Evolutionary conservation across 2,888 invertebrate genomes (phyloP), one percentile per base, ranked within the genome.

Genomic region (Tryphoninae sp.): DNA sequence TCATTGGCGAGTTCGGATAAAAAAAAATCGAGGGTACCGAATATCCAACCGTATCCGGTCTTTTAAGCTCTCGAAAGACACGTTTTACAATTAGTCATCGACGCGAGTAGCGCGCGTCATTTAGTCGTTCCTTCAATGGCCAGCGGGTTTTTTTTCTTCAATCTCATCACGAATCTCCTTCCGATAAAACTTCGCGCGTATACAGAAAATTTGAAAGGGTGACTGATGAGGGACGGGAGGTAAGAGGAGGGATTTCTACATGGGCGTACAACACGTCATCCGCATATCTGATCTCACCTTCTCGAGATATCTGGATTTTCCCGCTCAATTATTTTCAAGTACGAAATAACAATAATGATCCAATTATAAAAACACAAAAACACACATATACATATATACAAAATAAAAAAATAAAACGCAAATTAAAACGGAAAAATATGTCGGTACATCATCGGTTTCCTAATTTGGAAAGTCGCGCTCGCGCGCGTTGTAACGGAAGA

Each of bases 381-480:
- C 1, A 33, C 6, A n/a, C 3, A 51, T 51, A 51, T 42, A 51
- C 23, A 23, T 68, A 26, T 23, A 19, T 42, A 42, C 51, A 13
- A 45, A 73, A 65, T 51, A 55, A 42, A 11, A 11, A 45, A 62
- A 51, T 51, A 33, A 49, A 22, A 59, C 23, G 19, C 19, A 42
- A 55, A 74, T 33, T 33, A n/a, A 77, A 72, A 26, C 8, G 33
- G 49, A 53, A 72, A 59, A 73, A 58, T 23, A 74, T n/a, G 64
- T 53, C 22, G 71, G 16, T 42, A 42, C 33, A 22, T 42, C 51
- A 11, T 33, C 42, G 45, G 69, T 84, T 85, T 84, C 82, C 79
- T 77, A 82, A 82, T 83, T 84, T 85, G 78, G 85, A 85, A 83
- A 84, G 83, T 74, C 19, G 40, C 53, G 59, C 9, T 65, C 33